Evolutionary conservation across 92 coral and sea anemone species (phyloP).

Genomic region (Meandrina meandrites): DNA sequence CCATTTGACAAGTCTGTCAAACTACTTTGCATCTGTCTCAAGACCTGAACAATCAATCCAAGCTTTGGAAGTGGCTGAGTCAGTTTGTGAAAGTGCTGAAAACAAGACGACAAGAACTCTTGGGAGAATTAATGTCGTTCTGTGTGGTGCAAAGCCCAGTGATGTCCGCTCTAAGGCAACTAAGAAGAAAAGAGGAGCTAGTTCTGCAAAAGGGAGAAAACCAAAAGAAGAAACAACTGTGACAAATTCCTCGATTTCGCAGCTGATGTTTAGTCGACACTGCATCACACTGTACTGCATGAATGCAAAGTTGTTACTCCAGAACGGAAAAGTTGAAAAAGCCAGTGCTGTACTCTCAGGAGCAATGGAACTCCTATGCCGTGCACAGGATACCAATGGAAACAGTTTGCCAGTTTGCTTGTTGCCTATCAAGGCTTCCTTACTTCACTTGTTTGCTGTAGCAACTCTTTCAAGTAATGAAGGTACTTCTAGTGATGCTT

Average conservation of each 20-base stretch:
- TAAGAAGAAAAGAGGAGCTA: constrained; percentile 56
- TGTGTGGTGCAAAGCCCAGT: neutral
- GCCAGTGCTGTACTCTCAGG: constrained; percentile 59
- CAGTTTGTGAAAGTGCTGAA: constrained; percentile 57
- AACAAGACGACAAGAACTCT: constrained; percentile 41
- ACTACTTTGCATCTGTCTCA: constrained; percentile 53
- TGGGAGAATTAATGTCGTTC: constrained; percentile 35
- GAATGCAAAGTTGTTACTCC: constrained; percentile 59
- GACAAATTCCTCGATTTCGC: constrained; percentile 21
- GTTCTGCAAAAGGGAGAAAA: constrained; percentile 47
- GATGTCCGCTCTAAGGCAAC: constrained; percentile 11
- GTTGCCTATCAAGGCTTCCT: constrained; percentile 43
- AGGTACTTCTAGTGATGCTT: constrained; percentile 5
- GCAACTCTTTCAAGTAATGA: neutral
- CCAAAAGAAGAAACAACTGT: neutral
- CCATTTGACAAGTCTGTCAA: constrained; percentile 50
- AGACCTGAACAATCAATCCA: constrained; percentile 38
- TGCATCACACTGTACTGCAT: constrained; percentile 38
- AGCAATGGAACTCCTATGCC: constrained; percentile 57
- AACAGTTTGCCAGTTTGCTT: constrained; percentile 36
- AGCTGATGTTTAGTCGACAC: constrained; percentile 61
- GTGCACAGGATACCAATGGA: constrained; percentile 37
- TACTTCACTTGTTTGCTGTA: constrained; percentile 56
- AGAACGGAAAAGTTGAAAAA: constrained; percentile 45
- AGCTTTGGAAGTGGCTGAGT: constrained; percentile 47